Percentiles rank a stretch among this genome's conserved stretches.
These are phyloP conservation scores for Brachypalpus laphriformis DNA, from an alignment of 2,888 invertebrate genomes.

Conservation along the genomic window DNA sequence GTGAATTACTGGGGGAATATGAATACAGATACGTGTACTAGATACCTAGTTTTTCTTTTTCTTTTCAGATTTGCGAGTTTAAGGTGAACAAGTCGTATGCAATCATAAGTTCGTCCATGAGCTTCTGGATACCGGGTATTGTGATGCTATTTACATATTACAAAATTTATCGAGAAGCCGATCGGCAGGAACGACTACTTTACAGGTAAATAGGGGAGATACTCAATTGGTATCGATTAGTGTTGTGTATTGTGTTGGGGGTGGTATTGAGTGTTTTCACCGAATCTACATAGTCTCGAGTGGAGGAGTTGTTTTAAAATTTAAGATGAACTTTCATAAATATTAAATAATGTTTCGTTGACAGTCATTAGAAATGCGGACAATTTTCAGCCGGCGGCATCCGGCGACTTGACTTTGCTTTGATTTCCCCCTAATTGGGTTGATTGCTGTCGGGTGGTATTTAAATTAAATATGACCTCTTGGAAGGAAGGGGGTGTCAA, in stretches of 20 bases:
- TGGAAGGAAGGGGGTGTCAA: background rate
- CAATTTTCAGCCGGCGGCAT: constrained; percentile 5
- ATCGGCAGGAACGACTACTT: constrained; percentile 91
- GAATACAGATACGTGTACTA: background rate
- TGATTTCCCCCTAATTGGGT: constrained; percentile 41
- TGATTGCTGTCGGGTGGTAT: constrained; percentile 32
- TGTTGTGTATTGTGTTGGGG: constrained; percentile 7
- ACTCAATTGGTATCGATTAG: constrained; percentile 62
- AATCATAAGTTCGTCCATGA: constrained; percentile 93
- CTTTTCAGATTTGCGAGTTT: constrained; percentile 87
- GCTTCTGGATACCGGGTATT: constrained; percentile 96
- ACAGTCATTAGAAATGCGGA: background rate
- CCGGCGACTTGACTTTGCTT: constrained; percentile 13
- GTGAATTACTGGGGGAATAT: constrained; percentile 1
- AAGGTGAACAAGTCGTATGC: constrained; percentile 94
- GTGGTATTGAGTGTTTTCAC: background rate
- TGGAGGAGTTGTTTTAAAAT: background rate
- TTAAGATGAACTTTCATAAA: constrained; percentile 9
- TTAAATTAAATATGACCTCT: constrained; percentile 37
- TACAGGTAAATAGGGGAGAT: constrained; percentile 87
- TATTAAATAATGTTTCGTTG: constrained; percentile 17
- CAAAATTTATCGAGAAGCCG: constrained; percentile 93
- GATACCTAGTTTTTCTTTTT: constrained; percentile 15
- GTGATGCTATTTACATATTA: constrained; percentile 97
- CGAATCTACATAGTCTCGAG: background rate